Evolutionary conservation across 2,113 vertebrate species (phyloP).

Genomic region (Morone chrysops): DNA sequence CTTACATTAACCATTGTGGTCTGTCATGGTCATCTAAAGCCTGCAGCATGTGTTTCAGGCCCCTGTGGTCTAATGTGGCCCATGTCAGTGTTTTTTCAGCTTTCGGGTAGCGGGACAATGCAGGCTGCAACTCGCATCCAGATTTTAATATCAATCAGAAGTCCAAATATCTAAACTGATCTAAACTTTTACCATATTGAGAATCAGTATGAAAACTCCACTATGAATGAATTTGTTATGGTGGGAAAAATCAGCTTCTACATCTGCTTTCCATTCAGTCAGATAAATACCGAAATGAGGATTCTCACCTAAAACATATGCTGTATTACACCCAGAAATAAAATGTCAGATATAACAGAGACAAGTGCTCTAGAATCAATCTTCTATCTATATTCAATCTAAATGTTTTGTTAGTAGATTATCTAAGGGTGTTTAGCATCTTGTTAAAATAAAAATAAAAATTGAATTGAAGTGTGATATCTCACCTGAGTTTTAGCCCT

Average conservation of each 20-base stretch:
- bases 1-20: slow-evolving; percentile 32
- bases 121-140: not conserved
- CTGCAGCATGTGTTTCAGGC: slow-evolving; percentile 15
- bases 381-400: not conserved
- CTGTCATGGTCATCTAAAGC: slow-evolving; percentile 30
- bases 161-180: not conserved
- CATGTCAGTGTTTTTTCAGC: slow-evolving; percentile 15
- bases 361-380: not conserved
- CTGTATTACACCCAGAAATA: not conserved
- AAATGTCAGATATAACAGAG: not conserved
- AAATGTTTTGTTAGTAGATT: not conserved
- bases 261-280: slow-evolving; percentile 24
- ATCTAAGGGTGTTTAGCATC: not conserved
- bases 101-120: not conserved
- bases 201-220: not conserved
- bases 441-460: not conserved
- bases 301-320: slow-evolving; percentile 10
- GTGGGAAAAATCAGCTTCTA: slow-evolving; percentile 18
- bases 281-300: not conserved
- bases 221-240: not conserved
- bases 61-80: slow-evolving; percentile 10
- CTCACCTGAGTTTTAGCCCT: slow-evolving; percentile 92
- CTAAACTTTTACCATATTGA: not conserved
- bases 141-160: slow-evolving; percentile 16
- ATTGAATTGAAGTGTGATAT: not conserved